A percentile compares a stretch with the other conserved stretches of the same genome.
Conservation (phyloP, 2,113 vertebrate species). For the Brachionichthys hirsutus region DNA sequence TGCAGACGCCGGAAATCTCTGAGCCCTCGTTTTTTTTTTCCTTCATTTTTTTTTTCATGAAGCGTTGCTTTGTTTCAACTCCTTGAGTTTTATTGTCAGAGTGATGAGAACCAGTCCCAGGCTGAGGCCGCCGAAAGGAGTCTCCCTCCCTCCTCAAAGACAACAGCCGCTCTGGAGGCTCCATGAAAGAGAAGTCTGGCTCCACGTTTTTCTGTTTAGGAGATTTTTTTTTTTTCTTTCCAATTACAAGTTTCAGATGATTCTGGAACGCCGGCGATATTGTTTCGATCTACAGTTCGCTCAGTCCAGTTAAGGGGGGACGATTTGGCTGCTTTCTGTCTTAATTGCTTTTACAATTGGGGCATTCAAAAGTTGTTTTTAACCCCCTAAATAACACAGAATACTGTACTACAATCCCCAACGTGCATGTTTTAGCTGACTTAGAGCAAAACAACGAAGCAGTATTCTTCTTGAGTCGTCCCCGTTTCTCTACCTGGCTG, state of each 20-base stretch:
- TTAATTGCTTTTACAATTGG: too few relatives aligned
- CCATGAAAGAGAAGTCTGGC: conserved; percentile 71
- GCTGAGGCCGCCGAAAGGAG: conserved; percentile 57
- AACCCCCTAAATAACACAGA: too few relatives aligned
- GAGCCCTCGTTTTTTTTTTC: conserved; percentile 18
- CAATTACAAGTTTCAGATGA: conserved; percentile 80
- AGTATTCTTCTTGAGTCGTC: background rate
- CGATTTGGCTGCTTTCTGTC: too few relatives aligned
- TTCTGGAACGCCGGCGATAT: conserved; percentile 62
- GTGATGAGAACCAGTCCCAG: conserved; percentile 78
- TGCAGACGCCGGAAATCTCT: conserved; percentile 60
- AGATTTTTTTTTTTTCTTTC: conserved; percentile 39
- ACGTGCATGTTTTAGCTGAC: too few relatives aligned
- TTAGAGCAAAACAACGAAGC: too few relatives aligned
- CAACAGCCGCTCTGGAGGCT: conserved; percentile 63
- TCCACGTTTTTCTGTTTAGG: conserved; percentile 75
- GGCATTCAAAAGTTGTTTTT: too few relatives aligned
- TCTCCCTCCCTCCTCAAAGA: conserved; percentile 60
- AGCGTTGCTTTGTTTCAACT: conserved; percentile 75
- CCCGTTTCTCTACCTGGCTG: conserved; percentile 6
- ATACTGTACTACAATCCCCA: too few relatives aligned
- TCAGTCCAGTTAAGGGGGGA: conserved; percentile 10
- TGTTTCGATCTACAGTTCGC: conserved; percentile 54
- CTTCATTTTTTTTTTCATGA: conserved; percentile 37
- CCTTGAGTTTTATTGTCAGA: conserved; percentile 77